Evolutionary conservation across 2,888 invertebrate genomes (phyloP), one percentile per base, ranked within the genome.

Genomic region (Acanthosoma haemorrhoidale): DNA sequence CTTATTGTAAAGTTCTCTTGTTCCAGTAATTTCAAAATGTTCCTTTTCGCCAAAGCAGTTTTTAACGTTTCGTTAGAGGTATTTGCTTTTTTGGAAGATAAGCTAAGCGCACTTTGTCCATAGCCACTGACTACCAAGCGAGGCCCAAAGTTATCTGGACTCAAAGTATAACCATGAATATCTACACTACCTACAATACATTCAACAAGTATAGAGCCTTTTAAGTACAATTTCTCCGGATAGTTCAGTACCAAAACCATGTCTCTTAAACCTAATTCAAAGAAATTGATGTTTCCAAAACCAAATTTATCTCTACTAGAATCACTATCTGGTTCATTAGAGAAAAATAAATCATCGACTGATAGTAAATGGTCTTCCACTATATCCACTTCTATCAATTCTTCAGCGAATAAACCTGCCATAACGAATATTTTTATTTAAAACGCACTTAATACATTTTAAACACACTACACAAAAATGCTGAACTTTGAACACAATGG

Each of bases 211-310:
- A 51, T 25, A 32, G 31, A 13, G 1, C 67, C 67, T n/a, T 2
- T 32, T 2, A 67, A 67, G 11, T 67, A 67, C 16, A 67, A 16
- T 34, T 13, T 32, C 6, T 21, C 67, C 13, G 67, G 67, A 67
- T 67, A 31, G 11, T 36, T 67, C 13, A 67, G 32, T 13, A 25
- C 15, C 6, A 67, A 8, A 13, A 67, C n/a, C 13, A 51, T 18
- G 3, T 32, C 2, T 11, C 18, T 3, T 1, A 13, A 11, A 4
- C 18, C 57, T 15, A 67, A 4, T 25, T 16, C 13, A 18, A 21
- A 21, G 21, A 43, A 67, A 18, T 31, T 32, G 8, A 67, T 64
- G 25, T 64, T 64, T 5, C 3, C 11, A 38, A n/a, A 18, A 18
- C 36, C 13, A 1, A n/a, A 8, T 16, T 25, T 25, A n/a, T 25